phyloP scores from a whole-genome alignment of 2,888 invertebrate species.

The Anaspis maculata region DNA sequence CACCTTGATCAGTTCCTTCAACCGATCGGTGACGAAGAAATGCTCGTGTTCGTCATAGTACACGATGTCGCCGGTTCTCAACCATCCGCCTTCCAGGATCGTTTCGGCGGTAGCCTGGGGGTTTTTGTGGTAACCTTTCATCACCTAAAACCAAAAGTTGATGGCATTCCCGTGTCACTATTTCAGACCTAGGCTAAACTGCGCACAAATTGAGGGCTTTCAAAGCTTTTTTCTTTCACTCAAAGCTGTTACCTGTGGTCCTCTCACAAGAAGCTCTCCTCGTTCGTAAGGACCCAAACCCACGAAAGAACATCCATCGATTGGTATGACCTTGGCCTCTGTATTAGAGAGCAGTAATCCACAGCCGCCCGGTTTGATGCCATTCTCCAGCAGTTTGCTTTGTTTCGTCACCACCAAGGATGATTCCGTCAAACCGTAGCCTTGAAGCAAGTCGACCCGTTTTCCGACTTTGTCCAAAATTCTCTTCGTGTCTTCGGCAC shows the following conservation, averaged over 20 bases:
- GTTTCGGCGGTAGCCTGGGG: slow-evolving; percentile 57
- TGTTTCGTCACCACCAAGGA: slow-evolving; percentile 6
- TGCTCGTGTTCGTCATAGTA: slow-evolving; percentile 52
- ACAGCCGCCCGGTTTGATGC: slow-evolving; percentile 23
- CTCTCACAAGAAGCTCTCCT: slow-evolving; percentile 64
- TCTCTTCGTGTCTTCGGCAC: slow-evolving; percentile 47
- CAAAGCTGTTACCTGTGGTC: slow-evolving; percentile 76
- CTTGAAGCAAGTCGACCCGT: slow-evolving; percentile 28
- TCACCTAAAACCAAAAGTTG: too few species aligned
- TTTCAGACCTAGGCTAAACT: slow-evolving; percentile 50
- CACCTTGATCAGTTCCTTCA: slow-evolving; percentile 69
- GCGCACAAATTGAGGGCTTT: too few species aligned
- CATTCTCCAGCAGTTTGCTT: slow-evolving; percentile 37
- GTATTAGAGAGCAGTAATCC: slow-evolving; percentile 55
- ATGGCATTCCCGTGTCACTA: too few species aligned
- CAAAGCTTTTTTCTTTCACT: slow-evolving; percentile 51
- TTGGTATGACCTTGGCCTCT: slow-evolving; percentile 51
- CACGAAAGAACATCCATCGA: slow-evolving; percentile 34
- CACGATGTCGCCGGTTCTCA: slow-evolving; percentile 55
- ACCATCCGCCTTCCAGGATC: slow-evolving; percentile 60
- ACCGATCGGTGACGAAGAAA: slow-evolving; percentile 60
- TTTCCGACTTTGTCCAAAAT: slow-evolving; percentile 42
- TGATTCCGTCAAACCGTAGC: slow-evolving; percentile 18
- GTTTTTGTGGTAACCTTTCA: slow-evolving; percentile 68
- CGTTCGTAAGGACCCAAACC: slow-evolving; percentile 53